Evolutionary conservation across 2,113 vertebrate genomes (phyloP), one percentile per base, ranked within the genome.

Genomic region (Oryzias melastigma): DNA sequence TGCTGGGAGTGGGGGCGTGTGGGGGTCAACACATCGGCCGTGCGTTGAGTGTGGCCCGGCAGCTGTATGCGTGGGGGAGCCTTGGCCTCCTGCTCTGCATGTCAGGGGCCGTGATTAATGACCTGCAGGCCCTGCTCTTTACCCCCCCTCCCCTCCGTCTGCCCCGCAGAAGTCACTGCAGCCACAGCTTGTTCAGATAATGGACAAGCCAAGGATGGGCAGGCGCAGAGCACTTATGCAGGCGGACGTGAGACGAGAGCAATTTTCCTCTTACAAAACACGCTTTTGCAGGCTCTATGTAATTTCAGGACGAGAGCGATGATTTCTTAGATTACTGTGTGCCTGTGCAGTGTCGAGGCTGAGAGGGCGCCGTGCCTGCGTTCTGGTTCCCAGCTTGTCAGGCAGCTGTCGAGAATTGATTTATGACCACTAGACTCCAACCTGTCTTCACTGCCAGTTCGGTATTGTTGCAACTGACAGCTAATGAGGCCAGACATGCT

Each of bases 391-490:
- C 93, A 90, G 92, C 91, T 91, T 92, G 94, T 91, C 93, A 79
- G 85, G 78, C 88, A 65, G 82, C 92, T 97, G 95, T 94, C 94
- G 93, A 88, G 85, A 65, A 14, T 92, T 96, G 95, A 96, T 98
- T 98, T 97, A 97, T 98, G 95, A 92, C 92, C 91, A 91, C 89
- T 87, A 93, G 94, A 92, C 92, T 94, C 88, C 71, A 93, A 95
- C 94, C 93, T 93, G 94, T 94, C 93, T 93, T 93, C 91, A 88
- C 93, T 95, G 94, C 94, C 94, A 95, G 93, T 92, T 93, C 89
- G 74, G 91, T 93, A 95, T 96, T 97, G 95, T 96, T 95, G 91
- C 93, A 92, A 73, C 83, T 95, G 95, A 95, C 94, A 95, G 93
- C 92, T 96, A 95, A 98, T 91, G 94, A 96, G 94, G 91, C 91